Base-by-base conservation (phyloP, 2,797 vertebrate species). In the Sebastes taczanowskii region DNA sequence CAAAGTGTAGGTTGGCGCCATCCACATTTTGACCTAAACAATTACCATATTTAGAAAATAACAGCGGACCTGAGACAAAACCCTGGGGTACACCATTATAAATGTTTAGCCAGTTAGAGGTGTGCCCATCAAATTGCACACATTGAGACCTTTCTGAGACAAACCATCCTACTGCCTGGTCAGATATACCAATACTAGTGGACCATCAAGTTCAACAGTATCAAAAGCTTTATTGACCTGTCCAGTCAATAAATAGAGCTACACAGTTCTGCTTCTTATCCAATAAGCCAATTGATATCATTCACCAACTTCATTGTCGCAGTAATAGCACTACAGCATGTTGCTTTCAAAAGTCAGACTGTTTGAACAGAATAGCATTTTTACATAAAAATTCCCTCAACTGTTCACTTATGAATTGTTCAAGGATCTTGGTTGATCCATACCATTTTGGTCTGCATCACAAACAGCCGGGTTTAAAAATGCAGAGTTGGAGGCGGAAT, bases 1-100 rank as follows among this genome's bases (percentile, higher is more conserved):
- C 49, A 20, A 52, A n/a, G 0, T 52, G 20, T 1, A n/a, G 18
- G 46, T 52, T 0, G 7, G 6, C 7, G 2, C 18, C 7, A 52
- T 52, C 20, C 49, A 52, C 18, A 52, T 52, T 52, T 52, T 52
- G 46, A 52, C 7, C 16, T 52, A 52, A 52, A n/a, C 20, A n/a
- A 52, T 52, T 18, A 52, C 4, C 16, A 52, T 52, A n/a, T 42
- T 16, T 42, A 42, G 38, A 46, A 46, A 46, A 46, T 46, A 0
- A 20, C 42, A 49, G 42, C 16, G 3, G 42, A 49, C 42, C 1
- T 49, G 7, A 49, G 6, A 46, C 42, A 46, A 7, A 46, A 0
- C 42, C 42, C 42, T 46, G 1, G 42, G 42, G 16, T 46, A 20
- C 42, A 46, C 42, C 38, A 46, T 46, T 46, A 46, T 8, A 46